Conservation (phyloP, 37 sponge, comb jelly and placozoan genomes). For the Haliclona indistincta region DNA sequence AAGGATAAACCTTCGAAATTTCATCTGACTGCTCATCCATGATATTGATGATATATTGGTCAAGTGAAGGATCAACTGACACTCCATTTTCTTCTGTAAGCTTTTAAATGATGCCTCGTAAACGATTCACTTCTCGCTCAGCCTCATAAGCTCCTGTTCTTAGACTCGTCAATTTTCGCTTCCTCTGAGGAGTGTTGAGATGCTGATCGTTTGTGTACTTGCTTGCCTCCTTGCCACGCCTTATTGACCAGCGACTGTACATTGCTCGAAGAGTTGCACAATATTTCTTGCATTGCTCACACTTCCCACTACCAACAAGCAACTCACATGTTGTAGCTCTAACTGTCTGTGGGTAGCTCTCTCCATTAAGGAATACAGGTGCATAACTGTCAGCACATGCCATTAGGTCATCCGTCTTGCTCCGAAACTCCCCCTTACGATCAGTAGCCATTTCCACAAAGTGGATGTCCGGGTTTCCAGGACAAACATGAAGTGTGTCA, state of each 20-base stretch:
- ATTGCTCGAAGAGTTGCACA: conserved; percentile 21
- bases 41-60: not conserved
- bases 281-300: conserved; percentile 14
- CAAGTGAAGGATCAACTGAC: not conserved
- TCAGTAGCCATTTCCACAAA: conserved; percentile 4
- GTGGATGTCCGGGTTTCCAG: conserved; percentile 29
- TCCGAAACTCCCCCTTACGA: conserved; percentile 14
- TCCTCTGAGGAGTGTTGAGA: not conserved
- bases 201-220: not conserved
- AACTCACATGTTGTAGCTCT: conserved; percentile 37
- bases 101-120: not conserved
- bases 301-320: not conserved
- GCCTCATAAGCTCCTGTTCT: not conserved
- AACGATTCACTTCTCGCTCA: not conserved
- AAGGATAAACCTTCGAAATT: conserved; percentile 27
- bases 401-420: not conserved
- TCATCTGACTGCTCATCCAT: too few relatives aligned
- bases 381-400: conserved; percentile 20
- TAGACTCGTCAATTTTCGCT: not conserved
- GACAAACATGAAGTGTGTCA: too few relatives aligned
- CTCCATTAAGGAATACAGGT: conserved; percentile 5
- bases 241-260: conserved; percentile 36
- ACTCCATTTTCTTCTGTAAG: not conserved
- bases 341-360: conserved; percentile 13
- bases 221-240: not conserved